A percentile compares a stretch with the other conserved stretches of the same genome.
Conservation (phyloP, 2,888 invertebrate genomes). For the Conops quadrifasciatus region DNA sequence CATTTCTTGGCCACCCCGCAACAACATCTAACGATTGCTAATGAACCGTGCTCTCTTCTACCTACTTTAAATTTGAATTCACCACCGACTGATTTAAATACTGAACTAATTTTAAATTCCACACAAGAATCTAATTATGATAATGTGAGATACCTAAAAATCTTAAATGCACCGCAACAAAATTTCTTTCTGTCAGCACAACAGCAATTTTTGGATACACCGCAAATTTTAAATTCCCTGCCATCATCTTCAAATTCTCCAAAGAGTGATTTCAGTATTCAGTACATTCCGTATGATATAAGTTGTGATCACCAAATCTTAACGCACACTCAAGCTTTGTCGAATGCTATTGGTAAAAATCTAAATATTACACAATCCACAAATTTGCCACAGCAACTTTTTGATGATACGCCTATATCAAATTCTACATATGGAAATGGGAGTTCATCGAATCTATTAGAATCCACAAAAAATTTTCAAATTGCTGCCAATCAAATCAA, state of each 20-base stretch:
- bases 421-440: not conserved
- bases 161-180: not conserved
- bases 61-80: not conserved
- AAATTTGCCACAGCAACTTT: too few species aligned
- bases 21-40: not conserved
- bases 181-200: not conserved
- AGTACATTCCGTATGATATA: not conserved
- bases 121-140: not conserved
- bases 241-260: not conserved
- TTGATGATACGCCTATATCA: not conserved
- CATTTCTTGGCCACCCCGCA: not conserved
- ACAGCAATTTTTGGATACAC: not conserved
- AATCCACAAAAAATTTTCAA: not conserved
- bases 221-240: not conserved
- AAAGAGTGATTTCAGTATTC: not conserved
- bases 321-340: too few species aligned
- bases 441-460: not conserved
- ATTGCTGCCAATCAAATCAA: too few species aligned
- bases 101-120: not conserved
- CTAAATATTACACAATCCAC: too few species aligned
- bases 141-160: not conserved
- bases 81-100: constrained; percentile 3
- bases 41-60: not conserved
- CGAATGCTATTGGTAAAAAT: too few species aligned
- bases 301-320: too few species aligned